Evolutionary conservation across 2,797 vertebrate genomes (phyloP).

Genomic region (Agapornis canus): DNA sequence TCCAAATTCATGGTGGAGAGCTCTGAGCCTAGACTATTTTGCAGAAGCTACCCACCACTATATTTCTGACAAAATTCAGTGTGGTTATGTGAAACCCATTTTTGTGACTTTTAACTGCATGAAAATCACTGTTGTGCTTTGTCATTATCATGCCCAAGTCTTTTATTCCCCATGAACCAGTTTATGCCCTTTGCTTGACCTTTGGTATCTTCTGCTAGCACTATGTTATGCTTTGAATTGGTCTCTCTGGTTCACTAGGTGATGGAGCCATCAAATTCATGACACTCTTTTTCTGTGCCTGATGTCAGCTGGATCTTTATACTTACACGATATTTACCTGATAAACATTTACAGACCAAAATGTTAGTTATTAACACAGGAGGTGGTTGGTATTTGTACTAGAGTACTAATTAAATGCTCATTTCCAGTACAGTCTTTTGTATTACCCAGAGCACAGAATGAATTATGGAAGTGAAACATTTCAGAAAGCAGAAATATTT

Average conservation of each 20-base stretch:
- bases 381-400: not conserved
- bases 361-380: not conserved
- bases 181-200: not conserved
- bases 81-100: not conserved
- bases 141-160: not conserved
- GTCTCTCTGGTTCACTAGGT: not conserved
- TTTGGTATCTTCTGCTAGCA: not conserved
- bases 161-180: accelerated
- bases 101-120: not conserved
- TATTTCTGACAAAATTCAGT: not conserved
- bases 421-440: not conserved
- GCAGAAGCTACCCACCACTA: not conserved
- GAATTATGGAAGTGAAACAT: not conserved
- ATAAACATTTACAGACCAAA: not conserved
- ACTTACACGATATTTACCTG: conserved; percentile 17
- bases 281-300: not conserved
- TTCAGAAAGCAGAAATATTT: conserved; percentile 1
- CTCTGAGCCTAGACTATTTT: not conserved
- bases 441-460: not conserved
- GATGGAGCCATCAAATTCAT: not conserved
- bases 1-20: not conserved
- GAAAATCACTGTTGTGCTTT: not conserved
- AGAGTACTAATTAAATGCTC: conserved; percentile 42
- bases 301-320: not conserved
- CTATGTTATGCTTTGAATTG: not conserved